phyloP scores from a whole-genome alignment of 1,140 invertebrate species.

The Nomia melanderi region DNA sequence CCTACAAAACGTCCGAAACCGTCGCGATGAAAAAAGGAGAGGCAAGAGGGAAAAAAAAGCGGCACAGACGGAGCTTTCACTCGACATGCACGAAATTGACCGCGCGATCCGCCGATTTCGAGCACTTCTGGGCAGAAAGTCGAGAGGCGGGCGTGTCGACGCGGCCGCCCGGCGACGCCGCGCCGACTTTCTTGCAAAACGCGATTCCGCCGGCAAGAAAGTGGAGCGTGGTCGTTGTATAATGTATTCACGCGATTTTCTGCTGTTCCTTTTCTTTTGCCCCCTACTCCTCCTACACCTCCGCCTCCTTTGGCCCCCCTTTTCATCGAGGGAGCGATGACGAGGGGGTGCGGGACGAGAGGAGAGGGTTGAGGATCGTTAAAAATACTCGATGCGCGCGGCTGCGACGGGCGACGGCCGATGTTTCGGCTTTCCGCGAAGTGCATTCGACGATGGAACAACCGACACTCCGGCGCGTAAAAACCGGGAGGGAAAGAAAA shows the following conservation, averaged over 20 bases:
- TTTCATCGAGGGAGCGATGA: background rate
- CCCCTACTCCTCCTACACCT: too few relatives aligned
- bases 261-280: background rate
- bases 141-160: constrained; percentile 33
- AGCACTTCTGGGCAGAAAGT: constrained; percentile 28
- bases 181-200: constrained; percentile 52
- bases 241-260: constrained; percentile 62
- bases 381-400: constrained; percentile 41
- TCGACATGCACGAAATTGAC: constrained; percentile 32
- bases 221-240: constrained; percentile 44
- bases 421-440: constrained; percentile 51
- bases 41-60: background rate
- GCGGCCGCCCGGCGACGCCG: too few relatives aligned
- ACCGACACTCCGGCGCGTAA: constrained; percentile 7
- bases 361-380: constrained; percentile 11
- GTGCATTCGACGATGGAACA: constrained; percentile 17
- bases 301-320: background rate
- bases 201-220: constrained; percentile 44
- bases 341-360: background rate
- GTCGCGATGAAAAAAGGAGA: background rate
- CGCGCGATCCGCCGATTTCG: constrained; percentile 38
- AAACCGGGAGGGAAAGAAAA: constrained; percentile 14
- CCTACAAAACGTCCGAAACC: too few relatives aligned
- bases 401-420: constrained; percentile 13
- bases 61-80: constrained; percentile 29